Evolutionary conservation across 2,888 invertebrate species (phyloP).

Genomic region (Stenotaenia linearis): DNA sequence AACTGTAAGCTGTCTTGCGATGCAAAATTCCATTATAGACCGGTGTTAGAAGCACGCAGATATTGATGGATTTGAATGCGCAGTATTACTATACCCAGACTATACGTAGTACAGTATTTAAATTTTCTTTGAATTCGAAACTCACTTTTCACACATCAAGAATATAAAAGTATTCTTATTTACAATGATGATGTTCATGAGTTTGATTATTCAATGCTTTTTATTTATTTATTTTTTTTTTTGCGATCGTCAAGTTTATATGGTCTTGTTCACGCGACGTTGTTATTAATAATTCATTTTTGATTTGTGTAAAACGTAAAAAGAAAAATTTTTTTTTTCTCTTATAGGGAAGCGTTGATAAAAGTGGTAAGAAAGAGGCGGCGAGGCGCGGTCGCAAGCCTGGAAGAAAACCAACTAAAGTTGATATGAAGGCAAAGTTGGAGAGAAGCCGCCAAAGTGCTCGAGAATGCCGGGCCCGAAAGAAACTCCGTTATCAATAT

Average conservation of each 20-base stretch:
- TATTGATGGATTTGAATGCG: background rate
- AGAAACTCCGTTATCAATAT: slow-evolving; percentile 94
- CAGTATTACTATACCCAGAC: background rate
- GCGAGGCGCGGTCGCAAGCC: slow-evolving; percentile 31
- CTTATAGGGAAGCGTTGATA: slow-evolving; percentile 17
- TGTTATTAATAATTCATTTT: too few species aligned
- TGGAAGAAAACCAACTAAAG: slow-evolving; percentile 52
- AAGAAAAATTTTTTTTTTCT: too few species aligned
- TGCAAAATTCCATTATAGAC: background rate
- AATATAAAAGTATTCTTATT: too few species aligned
- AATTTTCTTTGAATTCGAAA: too few species aligned
- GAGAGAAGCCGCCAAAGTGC: slow-evolving; percentile 96
- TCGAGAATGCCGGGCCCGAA: slow-evolving; percentile 91
- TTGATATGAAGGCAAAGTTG: slow-evolving; percentile 89
- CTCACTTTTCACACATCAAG: too few species aligned
- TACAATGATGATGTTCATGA: too few species aligned
- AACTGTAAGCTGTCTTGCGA: background rate
- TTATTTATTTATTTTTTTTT: too few species aligned
- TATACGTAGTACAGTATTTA: too few species aligned
- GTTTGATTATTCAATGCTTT: too few species aligned
- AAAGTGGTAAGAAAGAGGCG: slow-evolving; percentile 30
- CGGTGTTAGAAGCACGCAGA: background rate
- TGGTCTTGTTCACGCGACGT: too few species aligned
- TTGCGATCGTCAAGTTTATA: too few species aligned
- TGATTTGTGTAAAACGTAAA: too few species aligned